These are phyloP conservation scores for Pelodiscus sinensis DNA, from an alignment of 2,113 vertebrate species.

Conservation along the genomic window DNA sequence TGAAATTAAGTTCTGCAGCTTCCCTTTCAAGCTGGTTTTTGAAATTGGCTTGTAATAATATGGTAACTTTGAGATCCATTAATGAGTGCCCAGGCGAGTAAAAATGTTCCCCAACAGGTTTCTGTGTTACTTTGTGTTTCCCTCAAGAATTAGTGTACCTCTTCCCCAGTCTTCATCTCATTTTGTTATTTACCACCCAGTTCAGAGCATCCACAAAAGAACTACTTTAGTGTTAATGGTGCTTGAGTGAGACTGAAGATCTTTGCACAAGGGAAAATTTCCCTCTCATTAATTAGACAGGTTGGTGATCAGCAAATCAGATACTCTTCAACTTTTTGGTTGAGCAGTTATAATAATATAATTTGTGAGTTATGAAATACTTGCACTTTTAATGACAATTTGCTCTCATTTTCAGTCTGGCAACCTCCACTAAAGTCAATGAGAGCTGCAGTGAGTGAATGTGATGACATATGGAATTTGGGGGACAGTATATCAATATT, in stretches of 20 bases:
- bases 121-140: not conserved
- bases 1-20: no score
- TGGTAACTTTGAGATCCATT: no score
- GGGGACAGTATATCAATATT: no score
- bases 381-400: not conserved
- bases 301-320: not conserved
- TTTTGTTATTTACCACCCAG: not conserved
- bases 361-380: not conserved
- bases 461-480: no score
- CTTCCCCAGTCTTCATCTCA: not conserved
- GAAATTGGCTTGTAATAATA: no score
- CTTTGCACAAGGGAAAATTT: not conserved
- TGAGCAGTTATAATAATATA: not conserved
- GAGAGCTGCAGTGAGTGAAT: not conserved
- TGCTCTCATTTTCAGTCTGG: conserved; percentile 6
- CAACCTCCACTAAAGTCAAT: not conserved
- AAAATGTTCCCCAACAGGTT: no score
- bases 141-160: rapidly evolving
- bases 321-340: not conserved
- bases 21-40: no score
- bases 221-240: not conserved
- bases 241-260: not conserved
- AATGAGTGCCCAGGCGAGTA: no score
- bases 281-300: not conserved
- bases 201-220: not conserved